These are phyloP conservation scores for Caenorhabditis doughertyi DNA, from an alignment of 2,888 invertebrate genomes.

Conservation along the genomic window DNA sequence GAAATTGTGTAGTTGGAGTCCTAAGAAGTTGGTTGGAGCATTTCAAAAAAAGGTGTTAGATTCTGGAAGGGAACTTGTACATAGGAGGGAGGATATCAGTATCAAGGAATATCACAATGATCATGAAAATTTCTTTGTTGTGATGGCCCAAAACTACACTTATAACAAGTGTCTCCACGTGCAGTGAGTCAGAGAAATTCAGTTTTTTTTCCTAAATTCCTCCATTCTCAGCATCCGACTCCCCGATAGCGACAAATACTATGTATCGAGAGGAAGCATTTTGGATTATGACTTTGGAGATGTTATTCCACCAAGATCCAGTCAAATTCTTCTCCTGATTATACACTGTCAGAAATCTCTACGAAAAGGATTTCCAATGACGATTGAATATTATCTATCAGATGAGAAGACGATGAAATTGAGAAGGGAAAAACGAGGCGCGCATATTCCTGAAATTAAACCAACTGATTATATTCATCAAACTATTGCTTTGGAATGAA, in stretches of 20 bases:
- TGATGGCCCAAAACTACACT: neutral
- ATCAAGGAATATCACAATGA: neutral
- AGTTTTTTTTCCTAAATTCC: neutral
- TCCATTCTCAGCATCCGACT: neutral
- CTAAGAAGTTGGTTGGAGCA: no score
- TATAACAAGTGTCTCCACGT: neutral
- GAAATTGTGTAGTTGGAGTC: no score
- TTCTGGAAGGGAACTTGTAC: no score
- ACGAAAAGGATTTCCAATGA: neutral
- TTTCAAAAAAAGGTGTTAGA: no score
- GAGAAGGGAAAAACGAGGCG: neutral
- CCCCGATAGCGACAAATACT: neutral
- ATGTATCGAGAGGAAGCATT: neutral
- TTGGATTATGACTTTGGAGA: neutral
- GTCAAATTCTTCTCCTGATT: neutral
- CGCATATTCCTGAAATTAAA: neutral
- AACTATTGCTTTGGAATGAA: neutral
- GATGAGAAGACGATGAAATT: neutral
- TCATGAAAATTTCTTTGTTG: neutral
- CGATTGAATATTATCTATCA: neutral
- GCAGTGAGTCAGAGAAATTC: no score
- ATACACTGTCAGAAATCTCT: neutral
- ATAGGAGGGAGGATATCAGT: neutral
- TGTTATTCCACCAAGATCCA: neutral
- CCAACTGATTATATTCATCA: neutral